phyloP scores from a whole-genome alignment of 2,888 invertebrate genomes.

The Ichneumoninae sp. region DNA sequence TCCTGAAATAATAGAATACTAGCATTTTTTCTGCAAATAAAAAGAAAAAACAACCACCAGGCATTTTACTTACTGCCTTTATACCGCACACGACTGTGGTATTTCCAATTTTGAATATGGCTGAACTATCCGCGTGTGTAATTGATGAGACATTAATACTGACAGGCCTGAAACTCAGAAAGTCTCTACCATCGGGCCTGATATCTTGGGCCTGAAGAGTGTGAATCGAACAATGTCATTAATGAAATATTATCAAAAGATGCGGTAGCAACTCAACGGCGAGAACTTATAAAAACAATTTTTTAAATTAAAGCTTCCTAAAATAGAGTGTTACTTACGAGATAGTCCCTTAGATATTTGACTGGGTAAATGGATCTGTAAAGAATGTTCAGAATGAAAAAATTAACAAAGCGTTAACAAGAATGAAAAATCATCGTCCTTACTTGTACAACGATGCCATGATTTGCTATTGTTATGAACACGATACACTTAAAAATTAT shows the following conservation, averaged over 20 bases:
- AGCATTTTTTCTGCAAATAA: background rate
- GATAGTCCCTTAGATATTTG: constrained; percentile 91
- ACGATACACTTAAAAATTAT: background rate
- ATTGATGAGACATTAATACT: constrained; percentile 88
- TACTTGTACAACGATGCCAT: constrained; percentile 76
- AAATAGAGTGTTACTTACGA: constrained; percentile 81
- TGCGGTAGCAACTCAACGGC: too few species aligned
- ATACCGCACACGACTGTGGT: constrained; percentile 94
- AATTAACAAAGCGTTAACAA: constrained; percentile 34
- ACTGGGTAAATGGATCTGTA: constrained; percentile 90
- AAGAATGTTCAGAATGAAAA: constrained; percentile 64
- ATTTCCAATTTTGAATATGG: constrained; percentile 92
- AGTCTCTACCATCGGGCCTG: constrained; percentile 92
- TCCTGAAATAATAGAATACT: constrained; percentile 86
- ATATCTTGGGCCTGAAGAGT: constrained; percentile 86
- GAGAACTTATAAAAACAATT: background rate
- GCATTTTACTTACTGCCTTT: constrained; percentile 88
- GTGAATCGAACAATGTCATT: background rate
- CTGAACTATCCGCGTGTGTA: constrained; percentile 90
- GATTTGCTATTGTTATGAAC: constrained; percentile 13
- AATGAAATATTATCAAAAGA: background rate
- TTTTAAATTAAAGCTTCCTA: constrained; percentile 15
- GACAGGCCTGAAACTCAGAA: constrained; percentile 89
- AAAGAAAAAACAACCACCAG: background rate
- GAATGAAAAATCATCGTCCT: constrained; percentile 8